These are phyloP conservation scores for Pteronura brasiliensis DNA, from an alignment of 2,113 vertebrate genomes.

Conservation along the genomic window DNA sequence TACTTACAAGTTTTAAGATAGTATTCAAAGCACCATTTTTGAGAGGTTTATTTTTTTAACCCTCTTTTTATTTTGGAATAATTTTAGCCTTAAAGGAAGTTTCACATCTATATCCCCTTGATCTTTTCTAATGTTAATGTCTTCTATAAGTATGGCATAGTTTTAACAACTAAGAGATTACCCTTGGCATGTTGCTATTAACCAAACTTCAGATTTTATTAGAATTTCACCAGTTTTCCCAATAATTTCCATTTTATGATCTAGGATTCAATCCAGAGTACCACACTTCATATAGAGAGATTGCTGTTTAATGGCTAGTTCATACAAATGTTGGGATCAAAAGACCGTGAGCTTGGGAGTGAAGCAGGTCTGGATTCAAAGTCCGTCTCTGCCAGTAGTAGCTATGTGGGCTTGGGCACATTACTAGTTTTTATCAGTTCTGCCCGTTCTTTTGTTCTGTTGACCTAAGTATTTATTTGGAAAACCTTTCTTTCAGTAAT, in stretches of 20 bases:
- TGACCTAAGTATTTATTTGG: neutral
- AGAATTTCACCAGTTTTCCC: neutral
- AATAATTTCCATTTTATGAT: neutral
- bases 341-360: neutral
- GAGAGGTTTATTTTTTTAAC: neutral
- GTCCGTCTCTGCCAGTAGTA: neutral
- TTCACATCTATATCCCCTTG: neutral
- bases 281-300: neutral
- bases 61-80: neutral
- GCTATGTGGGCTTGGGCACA: neutral
- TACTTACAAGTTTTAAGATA: neutral
- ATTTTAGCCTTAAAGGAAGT: neutral
- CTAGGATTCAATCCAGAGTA: neutral
- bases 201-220: neutral
- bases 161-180: neutral
- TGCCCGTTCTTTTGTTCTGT: neutral
- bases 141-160: neutral
- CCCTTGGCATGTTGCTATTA: neutral
- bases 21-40: neutral
- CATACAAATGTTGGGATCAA: neutral
- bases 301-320: neutral
- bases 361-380: neutral
- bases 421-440: neutral
- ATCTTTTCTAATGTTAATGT: neutral
- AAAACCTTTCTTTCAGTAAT: neutral